Evolutionary conservation across 2,888 invertebrate species (phyloP).

Genomic region (Papilio protenor): DNA sequence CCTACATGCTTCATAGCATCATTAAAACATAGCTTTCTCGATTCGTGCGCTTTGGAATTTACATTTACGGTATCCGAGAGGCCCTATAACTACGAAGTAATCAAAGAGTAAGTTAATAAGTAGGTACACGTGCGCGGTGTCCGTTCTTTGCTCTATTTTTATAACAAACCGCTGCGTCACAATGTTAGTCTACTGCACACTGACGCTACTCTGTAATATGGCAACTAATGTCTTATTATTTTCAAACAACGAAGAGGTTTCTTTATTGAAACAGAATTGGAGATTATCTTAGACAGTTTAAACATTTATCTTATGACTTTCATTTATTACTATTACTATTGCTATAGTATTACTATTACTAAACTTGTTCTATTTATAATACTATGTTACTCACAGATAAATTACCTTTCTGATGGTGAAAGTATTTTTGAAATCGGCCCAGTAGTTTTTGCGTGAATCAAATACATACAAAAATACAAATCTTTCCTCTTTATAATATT

Average conservation of each 20-base stretch:
- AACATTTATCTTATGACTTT: background rate
- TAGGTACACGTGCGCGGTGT: conserved; percentile 38
- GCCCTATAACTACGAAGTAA: conserved; percentile 27
- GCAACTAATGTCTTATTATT: conserved; percentile 12
- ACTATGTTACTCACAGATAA: no score
- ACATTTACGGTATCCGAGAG: conserved; percentile 12
- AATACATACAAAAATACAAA: no score
- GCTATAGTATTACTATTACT: no score
- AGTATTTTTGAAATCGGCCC: no score
- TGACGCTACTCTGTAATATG: background rate
- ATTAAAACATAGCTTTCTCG: conserved; percentile 21
- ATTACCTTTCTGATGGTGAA: no score
- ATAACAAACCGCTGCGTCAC: conserved; percentile 40
- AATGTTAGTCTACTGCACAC: background rate
- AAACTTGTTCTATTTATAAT: background rate
- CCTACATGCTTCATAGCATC: background rate
- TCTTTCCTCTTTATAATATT: no score
- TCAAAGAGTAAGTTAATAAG: conserved; percentile 30
- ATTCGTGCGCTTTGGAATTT: conserved; percentile 18
- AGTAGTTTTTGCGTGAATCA: no score
- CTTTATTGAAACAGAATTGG: no score
- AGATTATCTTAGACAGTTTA: no score
- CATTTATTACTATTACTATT: background rate
- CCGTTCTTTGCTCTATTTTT: conserved; percentile 28
- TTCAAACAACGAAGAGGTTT: background rate